Percentiles rank a stretch among this genome's conserved stretches.
Evolutionary conservation across 1,140 invertebrate species (phyloP).

Genomic region (Cydia amplana): DNA sequence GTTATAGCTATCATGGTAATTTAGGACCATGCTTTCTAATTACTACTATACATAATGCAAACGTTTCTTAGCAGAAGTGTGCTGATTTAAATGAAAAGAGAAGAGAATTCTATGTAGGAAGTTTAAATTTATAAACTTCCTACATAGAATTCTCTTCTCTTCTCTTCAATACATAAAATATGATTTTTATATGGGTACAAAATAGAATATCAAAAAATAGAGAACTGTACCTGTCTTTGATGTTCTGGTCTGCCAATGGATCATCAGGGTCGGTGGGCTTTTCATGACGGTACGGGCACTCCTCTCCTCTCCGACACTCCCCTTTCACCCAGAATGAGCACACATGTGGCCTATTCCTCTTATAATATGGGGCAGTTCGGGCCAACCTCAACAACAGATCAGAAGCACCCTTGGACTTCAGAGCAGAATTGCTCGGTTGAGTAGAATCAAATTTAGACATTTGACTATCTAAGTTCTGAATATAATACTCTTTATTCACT

Average conservation of each 20-base stretch:
- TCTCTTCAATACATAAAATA: too few species aligned
- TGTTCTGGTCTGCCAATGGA: slow-evolving; percentile 99
- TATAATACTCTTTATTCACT: slow-evolving; percentile 99
- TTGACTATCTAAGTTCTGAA: slow-evolving; percentile 95
- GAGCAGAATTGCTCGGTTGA: slow-evolving; percentile 82
- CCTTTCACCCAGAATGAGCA: slow-evolving; percentile 99
- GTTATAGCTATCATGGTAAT: too few species aligned
- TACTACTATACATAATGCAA: too few species aligned
- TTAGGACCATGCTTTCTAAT: too few species aligned
- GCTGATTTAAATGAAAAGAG: too few species aligned
- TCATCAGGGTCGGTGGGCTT: slow-evolving; percentile 99
- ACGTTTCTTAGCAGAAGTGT: too few species aligned
- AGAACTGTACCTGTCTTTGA: slow-evolving; percentile 89
- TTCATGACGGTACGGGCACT: slow-evolving; percentile 99
- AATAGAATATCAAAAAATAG: too few species aligned
- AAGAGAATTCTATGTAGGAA: too few species aligned
- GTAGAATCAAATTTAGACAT: slow-evolving; percentile 82
- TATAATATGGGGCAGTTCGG: slow-evolving; percentile 98
- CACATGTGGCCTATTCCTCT: slow-evolving; percentile 98
- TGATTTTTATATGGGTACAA: too few species aligned
- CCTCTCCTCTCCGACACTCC: slow-evolving; percentile 98
- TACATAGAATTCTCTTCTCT: too few species aligned
- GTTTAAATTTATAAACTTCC: too few species aligned
- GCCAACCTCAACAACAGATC: slow-evolving; percentile 97
- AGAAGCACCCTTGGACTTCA: slow-evolving; percentile 88